A percentile compares a stretch with the other conserved stretches of the same genome.
Conservation (phyloP, 2,113 vertebrate species). For the Myxocyprinus asiaticus region DNA sequence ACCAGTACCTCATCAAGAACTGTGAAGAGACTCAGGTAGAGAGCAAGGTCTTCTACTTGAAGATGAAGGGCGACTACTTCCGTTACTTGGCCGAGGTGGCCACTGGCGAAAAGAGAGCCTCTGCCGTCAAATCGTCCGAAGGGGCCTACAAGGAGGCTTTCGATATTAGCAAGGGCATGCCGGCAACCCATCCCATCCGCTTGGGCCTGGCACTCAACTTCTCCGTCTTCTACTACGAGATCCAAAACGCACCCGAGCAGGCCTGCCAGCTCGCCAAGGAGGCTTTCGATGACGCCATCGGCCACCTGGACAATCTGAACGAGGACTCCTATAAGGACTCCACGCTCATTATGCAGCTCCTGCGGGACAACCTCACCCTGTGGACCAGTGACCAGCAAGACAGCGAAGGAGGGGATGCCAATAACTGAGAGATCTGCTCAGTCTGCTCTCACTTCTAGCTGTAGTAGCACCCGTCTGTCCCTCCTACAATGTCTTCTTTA, state of each 20-base stretch:
- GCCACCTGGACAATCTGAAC: constrained; percentile 90
- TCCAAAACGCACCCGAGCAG: constrained; percentile 88
- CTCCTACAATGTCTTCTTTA: not conserved
- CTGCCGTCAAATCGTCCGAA: constrained; percentile 84
- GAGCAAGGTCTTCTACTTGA: constrained; percentile 91
- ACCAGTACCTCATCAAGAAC: constrained; percentile 89
- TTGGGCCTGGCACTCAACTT: constrained; percentile 91
- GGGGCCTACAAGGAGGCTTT: constrained; percentile 87
- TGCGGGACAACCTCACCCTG: constrained; percentile 90
- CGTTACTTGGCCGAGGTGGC: constrained; percentile 87
- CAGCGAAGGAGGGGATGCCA: constrained; percentile 86
- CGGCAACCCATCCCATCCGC: constrained; percentile 87
- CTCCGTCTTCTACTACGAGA: constrained; percentile 92
- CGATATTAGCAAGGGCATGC: constrained; percentile 89
- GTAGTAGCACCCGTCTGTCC: constrained; percentile 23
- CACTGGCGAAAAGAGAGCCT: constrained; percentile 81
- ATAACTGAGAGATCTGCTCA: constrained; percentile 69
- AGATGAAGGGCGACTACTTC: constrained; percentile 91
- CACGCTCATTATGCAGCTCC: constrained; percentile 92
- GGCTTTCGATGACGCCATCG: constrained; percentile 89
- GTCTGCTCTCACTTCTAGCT: constrained; percentile 21
- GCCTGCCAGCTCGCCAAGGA: constrained; percentile 91
- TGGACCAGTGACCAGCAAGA: constrained; percentile 92
- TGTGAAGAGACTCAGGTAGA: constrained; percentile 86
- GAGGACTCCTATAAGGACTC: constrained; percentile 96